These are phyloP conservation scores for Morone chrysops DNA, from an alignment of 2,113 vertebrate species.

Conservation along the genomic window DNA sequence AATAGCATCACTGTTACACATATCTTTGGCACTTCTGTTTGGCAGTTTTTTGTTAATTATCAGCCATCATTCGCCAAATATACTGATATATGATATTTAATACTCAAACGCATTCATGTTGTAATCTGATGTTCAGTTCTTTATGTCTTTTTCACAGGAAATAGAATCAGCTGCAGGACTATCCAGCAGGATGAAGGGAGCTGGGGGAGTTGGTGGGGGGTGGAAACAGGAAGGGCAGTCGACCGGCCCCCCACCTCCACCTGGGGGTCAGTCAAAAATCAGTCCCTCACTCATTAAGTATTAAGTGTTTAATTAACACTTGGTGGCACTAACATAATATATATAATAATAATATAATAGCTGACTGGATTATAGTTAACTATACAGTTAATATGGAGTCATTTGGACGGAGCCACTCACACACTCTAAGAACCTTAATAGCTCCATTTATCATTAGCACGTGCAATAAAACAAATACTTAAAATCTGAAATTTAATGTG, in stretches of 20 bases:
- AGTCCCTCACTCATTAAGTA: neutral
- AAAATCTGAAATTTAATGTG: conserved; percentile 13
- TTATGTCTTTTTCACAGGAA: conserved; percentile 63
- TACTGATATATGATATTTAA: no score
- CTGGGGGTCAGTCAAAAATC: conserved; percentile 76
- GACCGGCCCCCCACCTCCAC: conserved; percentile 71
- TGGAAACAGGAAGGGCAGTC: conserved; percentile 63
- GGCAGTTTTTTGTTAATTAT: neutral
- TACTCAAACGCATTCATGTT: neutral
- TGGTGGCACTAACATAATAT: no score
- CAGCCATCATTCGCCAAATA: no score
- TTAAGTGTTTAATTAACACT: neutral
- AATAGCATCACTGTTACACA: neutral
- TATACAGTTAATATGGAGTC: no score
- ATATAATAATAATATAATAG: no score
- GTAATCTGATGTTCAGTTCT: neutral
- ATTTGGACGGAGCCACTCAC: neutral
- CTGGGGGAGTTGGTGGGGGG: conserved; percentile 72
- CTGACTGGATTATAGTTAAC: no score
- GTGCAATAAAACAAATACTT: conserved; percentile 19
- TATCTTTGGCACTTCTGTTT: neutral
- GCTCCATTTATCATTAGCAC: neutral
- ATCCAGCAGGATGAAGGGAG: conserved; percentile 76
- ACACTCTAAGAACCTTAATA: neutral
- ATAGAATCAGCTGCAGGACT: conserved; percentile 66